Conservation (phyloP, 2,888 invertebrate species). For the Thymelicus lineola region DNA sequence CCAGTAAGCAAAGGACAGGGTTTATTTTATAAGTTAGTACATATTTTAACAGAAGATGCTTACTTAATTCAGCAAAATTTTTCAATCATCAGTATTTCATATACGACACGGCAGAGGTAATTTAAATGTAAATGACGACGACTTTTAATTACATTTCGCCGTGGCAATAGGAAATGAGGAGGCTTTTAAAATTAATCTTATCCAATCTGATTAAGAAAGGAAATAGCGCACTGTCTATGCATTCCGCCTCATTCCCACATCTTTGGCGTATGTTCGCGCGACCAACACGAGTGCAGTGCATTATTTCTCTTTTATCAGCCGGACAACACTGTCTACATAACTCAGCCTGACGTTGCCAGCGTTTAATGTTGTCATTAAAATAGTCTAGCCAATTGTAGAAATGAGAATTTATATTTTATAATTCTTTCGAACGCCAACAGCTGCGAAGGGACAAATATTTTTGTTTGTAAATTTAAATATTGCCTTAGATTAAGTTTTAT, state of each 20-base stretch:
- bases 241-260: slow-evolving; percentile 17
- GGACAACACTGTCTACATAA: slow-evolving; percentile 56
- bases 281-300: slow-evolving; percentile 50
- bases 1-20: too few relatives aligned
- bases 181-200: not conserved
- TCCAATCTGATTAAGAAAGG: not conserved
- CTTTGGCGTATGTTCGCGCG: slow-evolving; percentile 46
- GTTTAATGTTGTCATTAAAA: slow-evolving; percentile 44
- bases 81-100: too few relatives aligned
- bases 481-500: too few relatives aligned
- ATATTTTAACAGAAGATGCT: too few relatives aligned
- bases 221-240: slow-evolving; percentile 15
- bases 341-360: slow-evolving; percentile 50
- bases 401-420: slow-evolving; percentile 21
- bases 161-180: too few relatives aligned
- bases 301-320: slow-evolving; percentile 70
- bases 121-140: too few relatives aligned
- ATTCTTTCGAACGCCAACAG: not conserved
- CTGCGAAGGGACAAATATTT: too few relatives aligned
- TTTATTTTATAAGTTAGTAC: too few relatives aligned
- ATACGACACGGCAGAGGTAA: too few relatives aligned
- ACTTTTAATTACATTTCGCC: too few relatives aligned
- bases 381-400: slow-evolving; percentile 30
- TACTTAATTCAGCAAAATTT: too few relatives aligned
- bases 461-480: too few relatives aligned